Conservation (phyloP, 2,888 invertebrate genomes). For the Heterodera filipjevi region DNA sequence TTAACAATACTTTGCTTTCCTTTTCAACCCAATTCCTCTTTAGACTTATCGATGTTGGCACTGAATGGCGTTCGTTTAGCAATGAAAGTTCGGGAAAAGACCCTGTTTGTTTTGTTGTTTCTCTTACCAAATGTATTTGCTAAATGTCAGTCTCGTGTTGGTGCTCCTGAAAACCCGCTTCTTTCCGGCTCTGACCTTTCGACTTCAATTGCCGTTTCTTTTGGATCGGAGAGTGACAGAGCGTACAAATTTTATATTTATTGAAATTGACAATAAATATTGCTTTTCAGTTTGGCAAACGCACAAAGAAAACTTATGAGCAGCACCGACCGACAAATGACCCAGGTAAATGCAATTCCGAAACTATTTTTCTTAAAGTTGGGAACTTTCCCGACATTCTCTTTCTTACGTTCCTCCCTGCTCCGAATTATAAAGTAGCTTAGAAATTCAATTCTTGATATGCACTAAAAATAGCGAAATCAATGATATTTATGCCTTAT, state of each 20-base stretch:
- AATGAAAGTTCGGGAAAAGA: conserved; percentile 96
- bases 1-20: not conserved
- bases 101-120: conserved; percentile 69
- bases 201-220: conserved; percentile 82
- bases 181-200: conserved; percentile 92
- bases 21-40: not conserved
- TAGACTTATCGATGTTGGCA: conserved; percentile 91
- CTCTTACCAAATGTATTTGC: not conserved
- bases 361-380: no score
- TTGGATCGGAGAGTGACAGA: conserved; percentile 60
- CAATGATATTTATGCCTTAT: no score
- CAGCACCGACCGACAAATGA: conserved; percentile 89
- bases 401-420: no score
- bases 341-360: conserved; percentile 70
- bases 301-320: conserved; percentile 72
- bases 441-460: no score
- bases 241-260: conserved; percentile 38
- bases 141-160: conserved; percentile 81
- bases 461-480: no score
- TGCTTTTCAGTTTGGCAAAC: conserved; percentile 60
- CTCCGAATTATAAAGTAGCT: no score
- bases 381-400: no score
- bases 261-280: not conserved
- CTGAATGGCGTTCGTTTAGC: conserved; percentile 99
- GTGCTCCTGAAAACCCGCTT: conserved; percentile 95